Evolutionary conservation across 2,888 invertebrate genomes (phyloP).

Genomic region (Xanthorhoe spadicearia): DNA sequence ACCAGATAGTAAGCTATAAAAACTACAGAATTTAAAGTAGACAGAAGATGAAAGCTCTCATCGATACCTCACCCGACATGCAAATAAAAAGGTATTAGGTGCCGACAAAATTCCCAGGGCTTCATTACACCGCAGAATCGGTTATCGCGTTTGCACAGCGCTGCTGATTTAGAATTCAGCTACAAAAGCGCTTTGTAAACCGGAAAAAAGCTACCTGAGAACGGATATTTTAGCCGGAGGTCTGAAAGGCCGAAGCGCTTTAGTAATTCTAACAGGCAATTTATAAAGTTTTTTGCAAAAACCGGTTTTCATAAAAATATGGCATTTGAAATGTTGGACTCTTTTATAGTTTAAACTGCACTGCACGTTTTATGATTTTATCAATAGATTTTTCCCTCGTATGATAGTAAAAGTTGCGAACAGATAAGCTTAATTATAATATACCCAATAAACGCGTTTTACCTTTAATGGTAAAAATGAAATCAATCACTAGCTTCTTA

Average conservation of each 20-base stretch:
- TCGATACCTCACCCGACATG: conserved; percentile 13
- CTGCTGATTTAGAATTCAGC: conserved; percentile 54
- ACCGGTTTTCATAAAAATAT: not conserved
- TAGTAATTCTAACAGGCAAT: conserved; percentile 4
- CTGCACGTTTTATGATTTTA: too few relatives aligned
- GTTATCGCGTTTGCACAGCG: conserved; percentile 65
- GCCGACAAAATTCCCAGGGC: conserved; percentile 28
- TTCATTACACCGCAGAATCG: conserved; percentile 41
- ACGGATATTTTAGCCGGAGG: conserved; percentile 21
- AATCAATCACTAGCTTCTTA: too few relatives aligned
- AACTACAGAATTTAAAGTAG: not conserved
- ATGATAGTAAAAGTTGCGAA: too few relatives aligned
- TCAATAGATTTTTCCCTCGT: too few relatives aligned
- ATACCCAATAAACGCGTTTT: too few relatives aligned
- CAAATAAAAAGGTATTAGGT: conserved; percentile 29
- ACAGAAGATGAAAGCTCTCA: not conserved
- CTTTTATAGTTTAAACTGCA: too few relatives aligned
- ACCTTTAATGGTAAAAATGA: too few relatives aligned
- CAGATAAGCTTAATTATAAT: too few relatives aligned
- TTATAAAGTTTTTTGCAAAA: not conserved
- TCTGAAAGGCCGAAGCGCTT: conserved; percentile 15
- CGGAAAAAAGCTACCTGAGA: conserved; percentile 41
- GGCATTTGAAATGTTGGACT: not conserved
- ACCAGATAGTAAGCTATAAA: too few relatives aligned
- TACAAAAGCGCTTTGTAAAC: conserved; percentile 50